Base-by-base conservation (phyloP, 2,888 invertebrate genomes). In the Euclidia mi region DNA sequence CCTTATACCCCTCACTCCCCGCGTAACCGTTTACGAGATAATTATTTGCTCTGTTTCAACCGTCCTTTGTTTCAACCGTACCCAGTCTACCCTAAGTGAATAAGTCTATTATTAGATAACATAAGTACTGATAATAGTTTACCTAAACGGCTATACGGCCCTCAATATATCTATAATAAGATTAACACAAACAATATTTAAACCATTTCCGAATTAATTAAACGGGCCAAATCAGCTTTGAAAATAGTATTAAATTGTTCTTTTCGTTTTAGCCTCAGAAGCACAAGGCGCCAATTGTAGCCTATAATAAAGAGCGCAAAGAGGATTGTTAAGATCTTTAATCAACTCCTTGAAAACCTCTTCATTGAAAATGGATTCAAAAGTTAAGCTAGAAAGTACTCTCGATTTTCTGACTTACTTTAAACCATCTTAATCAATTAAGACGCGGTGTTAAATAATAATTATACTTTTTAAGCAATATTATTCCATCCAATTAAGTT, bases 341-440 rank as follows among this genome's bases (percentile, higher is more conserved):
- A 50, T 50, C 35, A 50, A 50, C 35, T 50, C 18, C 49, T 50
- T 25, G 34, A 28, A 42, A 6, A 28, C 28, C 48, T 50, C 17
- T 28, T 25, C 28, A 28, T 38, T 18, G 28, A 42, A 42, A 15
- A 17, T 12, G 28, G 17, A 35, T 42, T 12, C 35, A 35, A 50
- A 42, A 42, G 34, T 31, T 28, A 14, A 12, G 41, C 15, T 6
- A 20, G 20, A 46, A 34, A 40, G 20, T 14, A 48, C 48, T 48
- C 29, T 40, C n/a, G 48, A 48, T 48, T 38, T 48, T 48, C 40
- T 40, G 12, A 40, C 32, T 18, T 40, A 32, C 34, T 18, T 48
- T 48, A 12, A 20, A 14, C 20, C 48, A 20, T 40, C 35, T 48
- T 48, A 32, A 40, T 48, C 40, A 40, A 32, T 48, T 48, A 31